Percentiles rank a stretch among this genome's conserved stretches.
Evolutionary conservation across 2,888 invertebrate genomes (phyloP).

Genomic region (Macrosoma leucophasiata): DNA sequence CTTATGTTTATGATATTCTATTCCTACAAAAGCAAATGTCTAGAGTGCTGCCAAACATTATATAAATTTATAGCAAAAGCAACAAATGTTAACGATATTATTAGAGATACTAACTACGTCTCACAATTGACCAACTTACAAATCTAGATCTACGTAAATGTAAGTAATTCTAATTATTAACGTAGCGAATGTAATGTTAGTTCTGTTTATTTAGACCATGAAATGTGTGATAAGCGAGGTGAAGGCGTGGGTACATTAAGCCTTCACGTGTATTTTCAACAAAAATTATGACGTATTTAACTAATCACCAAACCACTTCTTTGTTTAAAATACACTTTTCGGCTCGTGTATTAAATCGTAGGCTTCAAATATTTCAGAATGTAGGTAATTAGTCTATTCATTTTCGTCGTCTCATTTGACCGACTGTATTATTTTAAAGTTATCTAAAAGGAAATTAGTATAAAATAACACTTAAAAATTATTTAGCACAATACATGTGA

Average conservation of each 20-base stretch:
- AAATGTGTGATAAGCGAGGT: no score
- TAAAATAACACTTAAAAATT: no score
- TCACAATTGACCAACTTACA: constrained; percentile 69
- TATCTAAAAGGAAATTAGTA: no score
- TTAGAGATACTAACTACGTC: constrained; percentile 34
- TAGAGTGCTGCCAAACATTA: constrained; percentile 43
- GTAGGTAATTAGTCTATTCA: no score
- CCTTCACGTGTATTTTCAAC: no score
- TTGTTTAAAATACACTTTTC: constrained; percentile 1
- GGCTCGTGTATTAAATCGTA: background rate
- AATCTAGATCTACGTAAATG: constrained; percentile 49
- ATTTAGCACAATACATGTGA: no score
- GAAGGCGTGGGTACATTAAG: no score
- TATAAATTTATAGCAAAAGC: constrained; percentile 50
- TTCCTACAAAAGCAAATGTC: constrained; percentile 53
- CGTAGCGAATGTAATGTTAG: constrained; percentile 33
- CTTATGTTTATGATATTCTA: constrained; percentile 43
- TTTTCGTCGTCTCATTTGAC: no score
- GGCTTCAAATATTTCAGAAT: no score
- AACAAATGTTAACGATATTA: constrained; percentile 46
- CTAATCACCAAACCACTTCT: constrained; percentile 10
- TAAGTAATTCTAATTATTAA: constrained; percentile 21
- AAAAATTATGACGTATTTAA: constrained; percentile 34
- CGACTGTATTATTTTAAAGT: no score
- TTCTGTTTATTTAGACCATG: no score